Evolutionary conservation across 2,113 vertebrate genomes (phyloP).

Genomic region (Nestor notabilis): DNA sequence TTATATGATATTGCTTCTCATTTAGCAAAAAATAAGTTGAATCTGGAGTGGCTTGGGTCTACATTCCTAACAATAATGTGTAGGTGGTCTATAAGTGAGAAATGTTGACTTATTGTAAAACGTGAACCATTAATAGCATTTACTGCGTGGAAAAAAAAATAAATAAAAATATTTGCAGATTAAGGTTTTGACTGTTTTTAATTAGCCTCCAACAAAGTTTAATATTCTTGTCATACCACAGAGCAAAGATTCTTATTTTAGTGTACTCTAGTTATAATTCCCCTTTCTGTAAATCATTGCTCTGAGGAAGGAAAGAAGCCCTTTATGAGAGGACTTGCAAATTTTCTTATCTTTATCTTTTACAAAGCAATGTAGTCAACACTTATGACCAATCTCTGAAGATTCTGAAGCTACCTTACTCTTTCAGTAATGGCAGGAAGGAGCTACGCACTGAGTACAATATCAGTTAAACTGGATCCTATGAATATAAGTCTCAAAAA

Average conservation of each 20-base stretch:
- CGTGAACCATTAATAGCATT: neutral
- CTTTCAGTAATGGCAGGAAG: neutral
- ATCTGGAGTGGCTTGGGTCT: neutral
- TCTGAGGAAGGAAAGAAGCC: neutral
- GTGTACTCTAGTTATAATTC: neutral
- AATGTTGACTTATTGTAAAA: neutral
- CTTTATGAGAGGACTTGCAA: neutral
- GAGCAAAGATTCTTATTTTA: neutral
- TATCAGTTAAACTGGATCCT: neutral
- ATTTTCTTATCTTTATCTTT: neutral
- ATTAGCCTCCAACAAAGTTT: neutral
- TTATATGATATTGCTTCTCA: neutral
- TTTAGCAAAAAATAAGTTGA: neutral
- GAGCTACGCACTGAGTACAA: neutral
- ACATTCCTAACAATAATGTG: neutral
- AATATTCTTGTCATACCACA: neutral
- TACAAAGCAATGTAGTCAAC: neutral
- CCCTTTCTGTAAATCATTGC: neutral
- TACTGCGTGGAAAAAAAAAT: neutral
- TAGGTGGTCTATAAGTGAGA: neutral
- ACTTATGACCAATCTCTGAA: neutral
- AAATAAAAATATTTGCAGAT: neutral
- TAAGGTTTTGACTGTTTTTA: neutral
- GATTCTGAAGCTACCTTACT: neutral
- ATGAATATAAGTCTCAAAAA: neutral